Evolutionary conservation across 2,797 vertebrate genomes (phyloP).

Genomic region (Alosa sapidissima): DNA sequence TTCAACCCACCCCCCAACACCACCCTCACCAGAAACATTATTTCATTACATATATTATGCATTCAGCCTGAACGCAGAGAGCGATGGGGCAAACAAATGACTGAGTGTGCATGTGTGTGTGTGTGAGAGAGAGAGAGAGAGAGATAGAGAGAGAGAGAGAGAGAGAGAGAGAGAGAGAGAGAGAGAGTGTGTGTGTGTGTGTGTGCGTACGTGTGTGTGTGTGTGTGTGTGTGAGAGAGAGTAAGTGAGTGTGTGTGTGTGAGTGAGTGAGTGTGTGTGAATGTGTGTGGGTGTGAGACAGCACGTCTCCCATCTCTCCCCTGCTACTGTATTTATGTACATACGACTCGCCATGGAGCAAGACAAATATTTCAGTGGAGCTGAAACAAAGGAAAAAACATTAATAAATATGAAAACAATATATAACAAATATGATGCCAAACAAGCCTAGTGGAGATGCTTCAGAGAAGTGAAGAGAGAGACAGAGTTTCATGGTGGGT

Average conservation of each 20-base stretch:
- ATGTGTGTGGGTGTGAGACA: slow-evolving; percentile 21
- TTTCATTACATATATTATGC: slow-evolving; percentile 85
- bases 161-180: slow-evolving; percentile 42
- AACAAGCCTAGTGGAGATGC: not conserved
- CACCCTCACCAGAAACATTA: slow-evolving; percentile 82
- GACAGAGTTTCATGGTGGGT: slow-evolving; percentile 23
- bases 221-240: slow-evolving; percentile 5
- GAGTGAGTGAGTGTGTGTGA: not conserved
- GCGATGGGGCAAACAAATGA: slow-evolving; percentile 61
- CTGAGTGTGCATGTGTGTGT: slow-evolving; percentile 57
- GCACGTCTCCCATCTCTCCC: not conserved
- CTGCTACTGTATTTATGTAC: not conserved
- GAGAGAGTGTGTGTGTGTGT: slow-evolving; percentile 41
- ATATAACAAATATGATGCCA: not conserved
- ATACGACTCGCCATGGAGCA: slow-evolving; percentile 20
- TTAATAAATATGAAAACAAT: slow-evolving; percentile 15
- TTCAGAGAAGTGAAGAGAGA: not conserved
- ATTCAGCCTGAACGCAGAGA: slow-evolving; percentile 74
- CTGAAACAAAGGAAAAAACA: not conserved
- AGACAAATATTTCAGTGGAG: slow-evolving; percentile 36
- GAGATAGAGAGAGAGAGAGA: not conserved
- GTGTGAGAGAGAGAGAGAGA: slow-evolving; percentile 51
- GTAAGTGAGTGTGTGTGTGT: not conserved
- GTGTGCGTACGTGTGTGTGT: slow-evolving; percentile 25
- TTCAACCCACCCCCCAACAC: slow-evolving; percentile 70